A percentile compares a stretch with the other conserved stretches of the same genome.
These are phyloP conservation scores for Leptinotarsa peninsularis DNA, from an alignment of 2,888 invertebrate genomes.

Conservation along the genomic window DNA sequence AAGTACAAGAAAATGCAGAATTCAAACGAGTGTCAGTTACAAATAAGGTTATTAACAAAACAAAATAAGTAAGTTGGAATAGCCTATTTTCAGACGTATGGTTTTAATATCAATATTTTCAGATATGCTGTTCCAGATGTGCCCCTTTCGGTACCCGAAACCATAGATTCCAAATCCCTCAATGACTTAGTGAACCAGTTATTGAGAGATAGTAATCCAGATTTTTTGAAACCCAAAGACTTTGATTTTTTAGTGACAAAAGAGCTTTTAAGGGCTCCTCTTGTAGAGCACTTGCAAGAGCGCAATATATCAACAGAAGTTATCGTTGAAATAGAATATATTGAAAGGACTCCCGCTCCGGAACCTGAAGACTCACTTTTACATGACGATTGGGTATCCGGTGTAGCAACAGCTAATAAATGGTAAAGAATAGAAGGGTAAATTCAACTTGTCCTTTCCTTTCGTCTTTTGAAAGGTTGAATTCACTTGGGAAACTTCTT, in stretches of 20 bases:
- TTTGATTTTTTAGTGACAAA: slow-evolving; percentile 91
- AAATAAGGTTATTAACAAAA: slow-evolving; percentile 84
- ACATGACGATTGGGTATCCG: slow-evolving; percentile 98
- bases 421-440: slow-evolving; percentile 47
- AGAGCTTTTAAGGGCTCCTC: slow-evolving; percentile 80
- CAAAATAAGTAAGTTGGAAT: slow-evolving; percentile 78
- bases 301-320: slow-evolving; percentile 84
- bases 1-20: slow-evolving; percentile 43
- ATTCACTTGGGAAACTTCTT: no score
- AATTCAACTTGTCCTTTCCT: background rate
- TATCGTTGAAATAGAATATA: slow-evolving; percentile 90
- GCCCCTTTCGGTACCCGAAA: slow-evolving; percentile 84
- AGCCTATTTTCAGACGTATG: slow-evolving; percentile 11
- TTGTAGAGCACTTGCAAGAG: slow-evolving; percentile 82
- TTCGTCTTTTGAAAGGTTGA: no score
- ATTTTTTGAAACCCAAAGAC: slow-evolving; percentile 68
- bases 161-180: slow-evolving; percentile 76
- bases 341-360: slow-evolving; percentile 91
- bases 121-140: slow-evolving; percentile 90
- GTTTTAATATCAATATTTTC: slow-evolving; percentile 53
- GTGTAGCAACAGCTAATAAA: slow-evolving; percentile 53
- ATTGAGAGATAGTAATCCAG: slow-evolving; percentile 72
- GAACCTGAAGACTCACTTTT: slow-evolving; percentile 91
- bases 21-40: slow-evolving; percentile 73
- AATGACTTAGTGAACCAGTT: slow-evolving; percentile 85